Evolutionary conservation across 2,113 vertebrate species (phyloP).

Genomic region (Lepisosteus oculatus): DNA sequence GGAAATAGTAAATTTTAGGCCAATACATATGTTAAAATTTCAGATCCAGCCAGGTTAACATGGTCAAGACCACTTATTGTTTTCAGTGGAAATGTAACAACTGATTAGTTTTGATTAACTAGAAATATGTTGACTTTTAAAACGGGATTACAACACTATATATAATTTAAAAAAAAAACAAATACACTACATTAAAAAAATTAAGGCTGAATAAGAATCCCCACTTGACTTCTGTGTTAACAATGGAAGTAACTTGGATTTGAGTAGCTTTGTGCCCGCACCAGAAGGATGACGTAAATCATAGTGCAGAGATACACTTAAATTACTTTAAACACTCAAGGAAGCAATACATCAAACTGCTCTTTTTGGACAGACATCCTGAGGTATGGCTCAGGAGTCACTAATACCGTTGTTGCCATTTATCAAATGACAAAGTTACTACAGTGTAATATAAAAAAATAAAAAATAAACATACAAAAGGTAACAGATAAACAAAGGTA

Average conservation of each 20-base stretch:
- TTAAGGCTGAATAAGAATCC: neutral
- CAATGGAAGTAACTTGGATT: neutral
- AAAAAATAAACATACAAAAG: slow-evolving; percentile 43
- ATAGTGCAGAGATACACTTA: slow-evolving; percentile 30
- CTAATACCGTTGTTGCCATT: slow-evolving; percentile 53
- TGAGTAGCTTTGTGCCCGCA: slow-evolving; percentile 13
- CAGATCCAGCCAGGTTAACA: no score
- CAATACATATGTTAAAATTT: no score
- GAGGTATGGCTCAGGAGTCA: slow-evolving; percentile 45
- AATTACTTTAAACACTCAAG: slow-evolving; percentile 51
- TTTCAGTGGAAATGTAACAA: no score
- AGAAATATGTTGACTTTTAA: no score
- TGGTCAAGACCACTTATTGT: no score
- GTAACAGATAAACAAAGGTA: slow-evolving; percentile 1
- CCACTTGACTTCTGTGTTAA: neutral
- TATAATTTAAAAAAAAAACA: neutral
- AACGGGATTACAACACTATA: no score
- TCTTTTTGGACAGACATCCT: slow-evolving; percentile 44
- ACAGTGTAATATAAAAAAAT: slow-evolving; percentile 43
- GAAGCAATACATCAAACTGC: slow-evolving; percentile 56
- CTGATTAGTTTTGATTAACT: no score
- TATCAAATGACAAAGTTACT: slow-evolving; percentile 57
- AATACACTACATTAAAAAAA: neutral
- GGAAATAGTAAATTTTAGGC: no score
- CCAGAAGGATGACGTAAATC: slow-evolving; percentile 18